phyloP scores from a whole-genome alignment of 1,140 invertebrate genomes.

The Neoseiulus cucumeris region DNA sequence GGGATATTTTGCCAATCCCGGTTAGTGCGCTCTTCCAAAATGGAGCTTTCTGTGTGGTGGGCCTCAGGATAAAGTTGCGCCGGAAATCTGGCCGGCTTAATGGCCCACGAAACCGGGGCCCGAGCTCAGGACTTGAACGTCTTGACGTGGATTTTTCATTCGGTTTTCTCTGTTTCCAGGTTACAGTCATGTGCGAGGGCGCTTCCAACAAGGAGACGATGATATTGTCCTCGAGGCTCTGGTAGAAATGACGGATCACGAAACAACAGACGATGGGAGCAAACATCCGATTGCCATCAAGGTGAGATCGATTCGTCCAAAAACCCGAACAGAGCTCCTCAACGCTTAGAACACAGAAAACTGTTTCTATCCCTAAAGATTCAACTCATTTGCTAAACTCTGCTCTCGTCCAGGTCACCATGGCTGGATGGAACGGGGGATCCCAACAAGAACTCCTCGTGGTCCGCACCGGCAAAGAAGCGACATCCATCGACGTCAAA shows the following conservation, averaged over 20 bases:
- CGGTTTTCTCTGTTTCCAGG: not conserved
- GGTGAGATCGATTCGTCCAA: not conserved
- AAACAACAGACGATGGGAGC: slow-evolving; percentile 13
- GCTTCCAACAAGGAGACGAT: slow-evolving; percentile 17
- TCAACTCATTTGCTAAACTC: no score
- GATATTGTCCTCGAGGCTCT: slow-evolving; percentile 18
- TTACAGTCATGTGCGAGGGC: slow-evolving; percentile 4
- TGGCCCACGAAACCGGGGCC: no score
- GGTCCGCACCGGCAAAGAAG: not conserved
- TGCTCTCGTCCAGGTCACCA: not conserved
- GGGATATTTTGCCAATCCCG: slow-evolving; percentile 20
- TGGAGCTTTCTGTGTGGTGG: no score
- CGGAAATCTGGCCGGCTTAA: no score
- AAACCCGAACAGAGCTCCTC: no score
- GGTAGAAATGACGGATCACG: slow-evolving; percentile 20
- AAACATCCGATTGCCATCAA: slow-evolving; percentile 14
- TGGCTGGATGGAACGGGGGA: not conserved
- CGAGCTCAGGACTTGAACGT: no score
- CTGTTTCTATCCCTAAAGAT: no score
- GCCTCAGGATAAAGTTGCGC: no score
- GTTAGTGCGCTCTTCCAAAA: not conserved
- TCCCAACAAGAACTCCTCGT: not conserved
- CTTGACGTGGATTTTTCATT: no score
- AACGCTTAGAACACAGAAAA: no score
- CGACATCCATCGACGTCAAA: not conserved